Evolutionary conservation across 2,797 vertebrate species (phyloP), one percentile per base, ranked within the genome.

Genomic region (Thalassophryne amazonica): DNA sequence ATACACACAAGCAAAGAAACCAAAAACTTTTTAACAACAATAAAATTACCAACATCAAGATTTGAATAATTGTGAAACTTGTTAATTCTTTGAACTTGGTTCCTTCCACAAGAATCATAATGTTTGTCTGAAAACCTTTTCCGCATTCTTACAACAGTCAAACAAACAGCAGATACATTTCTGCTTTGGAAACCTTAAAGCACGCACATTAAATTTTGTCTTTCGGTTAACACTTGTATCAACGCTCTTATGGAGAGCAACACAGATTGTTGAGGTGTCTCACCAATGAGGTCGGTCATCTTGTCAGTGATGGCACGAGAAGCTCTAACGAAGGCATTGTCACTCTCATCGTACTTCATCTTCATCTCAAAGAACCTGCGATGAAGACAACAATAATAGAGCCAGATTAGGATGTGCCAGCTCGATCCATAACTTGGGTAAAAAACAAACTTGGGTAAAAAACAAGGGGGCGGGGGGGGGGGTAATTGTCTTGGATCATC

Each of bases 281-380:
- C 84, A 97, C 96, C 96, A 25, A 98, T 76, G 7, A 98, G 10
- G 72, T 93, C 92, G 0, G 93, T 94, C 86, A 99, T 93, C 64
- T 94, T 96, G 70, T 98, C 97, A 0, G 95, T 97, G 70, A 98
- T 81, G 0, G 92, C 91, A 0, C 96, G 92, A 0, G 96, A 98
- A 0, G 93, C 94, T 48, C 96, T 89, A 75, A 98, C 91, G 12
- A 99, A 59, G 3, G 89, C 82, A 0, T 97, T 98, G 74, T 98
- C 95, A 0, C 97, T 99, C 65, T 98, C 97, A 0, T 98, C 96
- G 0, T 98, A 98, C 28, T 93, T 98, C 95, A 97, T 97, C 86
- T 98, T 99, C 95, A 99, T 98, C 78, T 96, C 95, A 10, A 98
- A 98, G 84, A 97, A 95, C 38, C 97, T n/a, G n/a, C n/a, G n/a